Evolutionary conservation across 2,113 vertebrate species (phyloP).

Genomic region (Lagopus muta): DNA sequence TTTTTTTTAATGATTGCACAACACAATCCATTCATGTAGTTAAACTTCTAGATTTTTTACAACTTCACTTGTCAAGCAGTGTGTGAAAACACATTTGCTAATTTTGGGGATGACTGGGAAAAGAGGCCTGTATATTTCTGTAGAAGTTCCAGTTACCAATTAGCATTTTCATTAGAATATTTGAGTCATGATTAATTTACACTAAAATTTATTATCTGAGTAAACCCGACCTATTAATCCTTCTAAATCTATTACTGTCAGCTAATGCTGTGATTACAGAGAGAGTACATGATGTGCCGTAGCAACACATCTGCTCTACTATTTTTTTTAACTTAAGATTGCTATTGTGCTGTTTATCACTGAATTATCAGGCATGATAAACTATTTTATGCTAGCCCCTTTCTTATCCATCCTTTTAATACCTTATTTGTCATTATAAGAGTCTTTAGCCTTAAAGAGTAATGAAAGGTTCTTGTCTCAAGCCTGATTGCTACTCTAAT

Average conservation of each 20-base stretch:
- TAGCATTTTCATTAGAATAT: slow-evolving; percentile 67
- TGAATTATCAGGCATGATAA: slow-evolving; percentile 53
- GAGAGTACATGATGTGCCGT: not conserved
- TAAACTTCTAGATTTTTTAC: not conserved
- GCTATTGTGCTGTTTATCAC: slow-evolving; percentile 27
- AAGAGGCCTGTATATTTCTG: not conserved
- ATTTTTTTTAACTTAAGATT: slow-evolving; percentile 20
- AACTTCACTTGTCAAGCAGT: not conserved
- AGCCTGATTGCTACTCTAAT: slow-evolving; percentile 72
- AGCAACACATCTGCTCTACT: slow-evolving; percentile 17
- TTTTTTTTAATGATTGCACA: not conserved
- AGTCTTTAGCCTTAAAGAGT: slow-evolving; percentile 62
- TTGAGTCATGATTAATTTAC: slow-evolving; percentile 55
- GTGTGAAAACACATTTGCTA: not conserved
- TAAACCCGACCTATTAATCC: slow-evolving; percentile 53
- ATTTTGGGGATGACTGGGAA: not conserved
- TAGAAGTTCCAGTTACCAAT: slow-evolving; percentile 36
- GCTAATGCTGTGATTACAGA: slow-evolving; percentile 50
- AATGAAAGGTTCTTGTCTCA: slow-evolving; percentile 73
- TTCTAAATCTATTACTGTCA: slow-evolving; percentile 63
- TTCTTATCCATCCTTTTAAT: slow-evolving; percentile 55
- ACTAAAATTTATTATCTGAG: slow-evolving; percentile 58
- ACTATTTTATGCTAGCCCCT: slow-evolving; percentile 32
- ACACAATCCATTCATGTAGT: not conserved
- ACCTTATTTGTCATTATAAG: slow-evolving; percentile 54